Conservation (phyloP, 2,113 vertebrate species). For the Geococcyx californianus region DNA sequence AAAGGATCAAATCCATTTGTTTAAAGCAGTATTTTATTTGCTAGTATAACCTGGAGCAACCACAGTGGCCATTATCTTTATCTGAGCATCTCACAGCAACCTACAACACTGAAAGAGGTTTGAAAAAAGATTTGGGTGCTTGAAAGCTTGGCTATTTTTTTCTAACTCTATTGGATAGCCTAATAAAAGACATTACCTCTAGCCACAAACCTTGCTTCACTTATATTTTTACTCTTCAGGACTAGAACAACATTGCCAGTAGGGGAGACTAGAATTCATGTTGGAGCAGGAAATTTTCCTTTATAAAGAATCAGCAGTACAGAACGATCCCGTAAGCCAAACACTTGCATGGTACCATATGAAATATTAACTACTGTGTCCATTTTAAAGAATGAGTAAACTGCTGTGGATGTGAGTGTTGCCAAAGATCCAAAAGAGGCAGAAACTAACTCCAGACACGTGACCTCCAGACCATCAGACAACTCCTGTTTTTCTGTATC, state of each 20-base stretch:
- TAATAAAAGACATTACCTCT: not conserved
- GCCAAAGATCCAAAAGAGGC: not conserved
- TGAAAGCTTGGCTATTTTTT: not conserved
- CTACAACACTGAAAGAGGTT: not conserved
- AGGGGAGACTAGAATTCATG: not conserved
- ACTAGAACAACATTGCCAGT: not conserved
- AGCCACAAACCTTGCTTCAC: not conserved
- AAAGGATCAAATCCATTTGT: not conserved
- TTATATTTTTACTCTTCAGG: not conserved
- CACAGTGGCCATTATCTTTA: slow-evolving; percentile 17
- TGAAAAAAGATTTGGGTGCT: not conserved
- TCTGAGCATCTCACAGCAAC: slow-evolving; percentile 19
- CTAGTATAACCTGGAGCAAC: not conserved
- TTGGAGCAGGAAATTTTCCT: not conserved
- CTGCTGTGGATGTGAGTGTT: not conserved
- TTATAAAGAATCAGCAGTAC: not conserved
- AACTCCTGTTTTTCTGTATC: not conserved
- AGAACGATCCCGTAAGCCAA: not conserved
- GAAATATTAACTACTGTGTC: not conserved
- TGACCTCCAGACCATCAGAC: not conserved
- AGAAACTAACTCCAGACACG: not conserved
- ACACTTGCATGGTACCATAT: fast-evolving
- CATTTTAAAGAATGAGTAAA: not conserved
- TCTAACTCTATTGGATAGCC: not conserved
- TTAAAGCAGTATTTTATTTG: not conserved